Evolutionary conservation across 1,140 invertebrate genomes (phyloP).

Genomic region (Anastrepha ludens): DNA sequence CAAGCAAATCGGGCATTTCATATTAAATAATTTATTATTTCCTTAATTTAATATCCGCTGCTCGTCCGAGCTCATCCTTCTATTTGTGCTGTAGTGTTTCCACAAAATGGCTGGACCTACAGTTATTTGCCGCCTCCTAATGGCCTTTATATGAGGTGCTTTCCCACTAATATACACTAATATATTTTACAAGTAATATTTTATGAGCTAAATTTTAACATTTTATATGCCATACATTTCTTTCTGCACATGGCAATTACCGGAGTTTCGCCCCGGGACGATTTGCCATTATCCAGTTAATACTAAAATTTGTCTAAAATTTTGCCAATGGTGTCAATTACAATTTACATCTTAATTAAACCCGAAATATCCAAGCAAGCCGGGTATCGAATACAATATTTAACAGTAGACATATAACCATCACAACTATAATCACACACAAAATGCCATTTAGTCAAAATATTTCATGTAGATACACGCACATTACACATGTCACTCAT

Average conservation of each 20-base stretch:
- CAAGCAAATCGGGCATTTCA: too few relatives aligned
- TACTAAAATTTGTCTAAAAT: neutral
- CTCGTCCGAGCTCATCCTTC: too few relatives aligned
- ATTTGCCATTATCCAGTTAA: neutral
- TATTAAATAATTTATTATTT: too few relatives aligned
- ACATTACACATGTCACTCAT: constrained; percentile 23
- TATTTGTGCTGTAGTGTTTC: too few relatives aligned
- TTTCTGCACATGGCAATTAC: constrained; percentile 5
- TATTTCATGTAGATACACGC: constrained; percentile 27
- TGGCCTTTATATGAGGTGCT: too few relatives aligned
- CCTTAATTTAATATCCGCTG: too few relatives aligned
- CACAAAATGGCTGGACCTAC: too few relatives aligned
- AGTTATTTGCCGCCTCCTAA: too few relatives aligned
- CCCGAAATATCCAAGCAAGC: neutral
- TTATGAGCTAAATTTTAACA: neutral
- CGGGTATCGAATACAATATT: neutral
- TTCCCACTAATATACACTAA: too few relatives aligned
- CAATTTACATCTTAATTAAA: constrained; percentile 41
- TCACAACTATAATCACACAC: neutral
- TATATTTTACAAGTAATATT: neutral
- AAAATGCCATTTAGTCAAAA: constrained; percentile 22
- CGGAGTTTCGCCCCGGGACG: neutral
- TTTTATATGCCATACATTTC: neutral
- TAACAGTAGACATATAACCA: neutral
- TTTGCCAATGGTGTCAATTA: constrained; percentile 33